Base-by-base conservation (phyloP, 2,888 invertebrate species). In the Muschampia plurimacula region DNA sequence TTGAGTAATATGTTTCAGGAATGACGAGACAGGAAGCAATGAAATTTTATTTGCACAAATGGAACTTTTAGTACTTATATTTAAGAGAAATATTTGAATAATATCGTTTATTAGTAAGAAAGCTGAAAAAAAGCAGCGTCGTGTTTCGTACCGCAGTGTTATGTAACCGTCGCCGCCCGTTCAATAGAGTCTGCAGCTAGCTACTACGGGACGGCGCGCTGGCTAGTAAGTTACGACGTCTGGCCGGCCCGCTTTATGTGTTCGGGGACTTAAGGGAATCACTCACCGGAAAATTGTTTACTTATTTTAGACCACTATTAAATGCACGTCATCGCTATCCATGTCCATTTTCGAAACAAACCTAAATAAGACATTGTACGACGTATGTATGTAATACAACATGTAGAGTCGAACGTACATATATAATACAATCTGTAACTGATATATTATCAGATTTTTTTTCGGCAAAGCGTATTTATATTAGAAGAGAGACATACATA, bases 131-230 rank as follows among this genome's bases (percentile, higher is more conserved):
- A 83, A 84, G 81, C 82, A 79, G 79, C 82, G 81, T 80, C 82
- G 84, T 82, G 84, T 84, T 84, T 84, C 80, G 84, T 90, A 87
- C 91, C 92, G 92, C 92, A 92, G 91, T 91, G 84, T 91, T 92
- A 92, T 87, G 90, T 90, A 92, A 92, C 84, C 80, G 80, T 82
- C n/a, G 49, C 49, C 49, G 49, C 49, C 60, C 91, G 92, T 87
- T 91, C 91, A 88, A 91, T 91, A 90, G 84, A 83, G 82, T 82
- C 82, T 79, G 83, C 84, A 22, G 22, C 22, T 22, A 80, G 82
- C 81, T 80, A 74, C 74, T 65, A 67, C 49, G 7, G 78, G 81
- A 81, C 84, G 84, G 80, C 82, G 84, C 83, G 82, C 77, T 77
- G 81, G 80, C 82, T 80, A 82, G 80, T 80, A 79, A 78, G 80